Base-by-base conservation (phyloP, 2,797 vertebrate species). In the Brachymystax lenok region DNA sequence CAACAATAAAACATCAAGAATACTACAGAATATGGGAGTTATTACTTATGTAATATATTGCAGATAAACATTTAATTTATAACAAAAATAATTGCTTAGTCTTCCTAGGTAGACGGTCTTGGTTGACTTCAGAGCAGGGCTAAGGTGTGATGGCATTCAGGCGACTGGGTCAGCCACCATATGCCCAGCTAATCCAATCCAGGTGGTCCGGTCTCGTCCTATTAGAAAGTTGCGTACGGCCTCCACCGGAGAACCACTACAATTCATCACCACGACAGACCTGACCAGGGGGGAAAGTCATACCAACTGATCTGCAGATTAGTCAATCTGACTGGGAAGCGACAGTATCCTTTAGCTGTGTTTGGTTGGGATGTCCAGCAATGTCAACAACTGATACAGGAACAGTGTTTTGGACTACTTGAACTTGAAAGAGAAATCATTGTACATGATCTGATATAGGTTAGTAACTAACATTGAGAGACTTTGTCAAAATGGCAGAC, bases 121-220 rank as follows among this genome's bases (percentile, higher is more conserved):
- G 17, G n/a, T 70, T 70, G 69, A 50, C 14, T 12, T 70, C 12
- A 46, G 46, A 24, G 27, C 69, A 33, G 19, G 71, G 4, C 59
- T 33, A 59, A 21, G 30, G 71, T 75, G 74, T 35, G 28, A 59
- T 69, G 64, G 72, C 46, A 56, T 74, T 82, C 69, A 76, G 40
- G 77, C 12, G 75, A 13, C 75, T 77, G 77, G 79, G 84, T 81
- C 85, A 78, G 72, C 80, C 88, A 79, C 90, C 91, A 91, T 93
- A 83, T 94, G 88, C 79, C 69, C 75, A 16, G 68, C 68, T 91
- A 93, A 93, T 92, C 90, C 84, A 24, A 83, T 74, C 90, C 91
- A 94, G 92, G 90, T 94, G 92, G 90, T 90, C 85, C 86, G 90
- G 92, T 92, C 92, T 74, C 74, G 77, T 90, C 84, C 81, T 16